phyloP scores from a whole-genome alignment of 2,888 invertebrate genomes.

The Druceiella hillmani region DNA sequence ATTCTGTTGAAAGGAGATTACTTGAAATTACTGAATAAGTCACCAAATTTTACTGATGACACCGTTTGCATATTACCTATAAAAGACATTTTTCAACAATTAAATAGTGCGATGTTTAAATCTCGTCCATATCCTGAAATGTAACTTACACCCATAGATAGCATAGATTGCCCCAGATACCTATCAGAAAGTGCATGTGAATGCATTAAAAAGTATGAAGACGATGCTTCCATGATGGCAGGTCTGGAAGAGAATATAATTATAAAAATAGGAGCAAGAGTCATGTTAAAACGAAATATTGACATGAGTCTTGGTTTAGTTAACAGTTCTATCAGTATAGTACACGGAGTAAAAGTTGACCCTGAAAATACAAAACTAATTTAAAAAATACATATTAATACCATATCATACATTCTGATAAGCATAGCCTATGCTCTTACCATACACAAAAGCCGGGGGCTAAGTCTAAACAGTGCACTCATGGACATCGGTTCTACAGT shows the following conservation, averaged over 20 bases:
- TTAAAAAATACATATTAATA: too few species aligned
- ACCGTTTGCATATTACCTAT: too few species aligned
- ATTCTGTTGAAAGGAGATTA: too few species aligned
- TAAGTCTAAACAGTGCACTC: slow-evolving; percentile 19
- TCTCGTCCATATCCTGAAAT: too few species aligned
- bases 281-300: slow-evolving; percentile 17
- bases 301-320: slow-evolving; percentile 17
- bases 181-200: slow-evolving; percentile 3
- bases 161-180: slow-evolving; percentile 5
- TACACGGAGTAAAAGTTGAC: slow-evolving; percentile 14
- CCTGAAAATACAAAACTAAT: too few species aligned
- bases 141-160: slow-evolving; percentile 4
- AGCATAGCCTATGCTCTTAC: slow-evolving; percentile 22
- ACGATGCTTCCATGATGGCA: slow-evolving; percentile 17
- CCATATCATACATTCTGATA: too few species aligned
- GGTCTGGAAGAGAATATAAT: slow-evolving; percentile 15
- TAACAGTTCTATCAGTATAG: slow-evolving; percentile 17
- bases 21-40: too few species aligned
- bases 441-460: slow-evolving; percentile 20
- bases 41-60: too few species aligned
- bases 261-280: slow-evolving; percentile 15
- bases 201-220: slow-evolving; percentile 8
- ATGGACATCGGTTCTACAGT: slow-evolving; percentile 18
- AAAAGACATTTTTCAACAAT: too few species aligned
- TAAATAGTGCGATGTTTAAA: too few species aligned